These are phyloP conservation scores for Watsonalla cultraria DNA, from an alignment of 2,888 invertebrate genomes.

Conservation along the genomic window DNA sequence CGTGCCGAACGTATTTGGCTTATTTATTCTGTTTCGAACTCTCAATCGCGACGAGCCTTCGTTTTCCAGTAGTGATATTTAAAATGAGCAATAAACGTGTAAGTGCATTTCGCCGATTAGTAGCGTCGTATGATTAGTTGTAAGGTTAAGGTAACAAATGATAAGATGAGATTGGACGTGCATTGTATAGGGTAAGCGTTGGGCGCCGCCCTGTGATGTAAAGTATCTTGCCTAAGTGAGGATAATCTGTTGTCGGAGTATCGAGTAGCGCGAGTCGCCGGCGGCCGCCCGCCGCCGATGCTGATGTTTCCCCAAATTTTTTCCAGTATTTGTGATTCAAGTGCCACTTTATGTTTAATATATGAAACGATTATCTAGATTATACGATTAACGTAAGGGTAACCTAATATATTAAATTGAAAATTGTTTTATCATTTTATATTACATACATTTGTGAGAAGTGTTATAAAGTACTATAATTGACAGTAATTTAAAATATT, in stretches of 20 bases:
- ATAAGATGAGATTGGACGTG: conserved; percentile 73
- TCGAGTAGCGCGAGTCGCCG: conserved; percentile 53
- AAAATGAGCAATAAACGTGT: conserved; percentile 74
- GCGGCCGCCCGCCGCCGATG: conserved; percentile 57
- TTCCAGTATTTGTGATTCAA: conserved; percentile 88
- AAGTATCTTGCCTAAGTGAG: conserved; percentile 73
- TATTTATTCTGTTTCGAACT: conserved; percentile 73
- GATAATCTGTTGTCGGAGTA: conserved; percentile 68
- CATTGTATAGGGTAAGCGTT: conserved; percentile 77
- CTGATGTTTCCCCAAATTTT: conserved; percentile 81
- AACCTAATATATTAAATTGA: conserved; percentile 78
- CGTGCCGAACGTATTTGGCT: conserved; percentile 64
- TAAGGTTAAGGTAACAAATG: conserved; percentile 70
- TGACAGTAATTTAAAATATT: conserved; percentile 77
- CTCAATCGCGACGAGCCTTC: conserved; percentile 67
- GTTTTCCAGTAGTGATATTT: conserved; percentile 79
- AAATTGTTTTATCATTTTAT: conserved; percentile 81
- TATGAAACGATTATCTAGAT: conserved; percentile 80
- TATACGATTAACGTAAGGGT: conserved; percentile 79
- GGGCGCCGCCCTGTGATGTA: conserved; percentile 71
- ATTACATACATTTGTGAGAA: conserved; percentile 79
- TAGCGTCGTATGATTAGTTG: conserved; percentile 68
- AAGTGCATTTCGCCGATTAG: conserved; percentile 71
- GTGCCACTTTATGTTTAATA: conserved; percentile 88
- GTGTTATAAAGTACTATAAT: conserved; percentile 77